Evolutionary conservation across 2,113 vertebrate genomes (phyloP), one percentile per base, ranked within the genome.

Genomic region (Cynopterus brachyotis): DNA sequence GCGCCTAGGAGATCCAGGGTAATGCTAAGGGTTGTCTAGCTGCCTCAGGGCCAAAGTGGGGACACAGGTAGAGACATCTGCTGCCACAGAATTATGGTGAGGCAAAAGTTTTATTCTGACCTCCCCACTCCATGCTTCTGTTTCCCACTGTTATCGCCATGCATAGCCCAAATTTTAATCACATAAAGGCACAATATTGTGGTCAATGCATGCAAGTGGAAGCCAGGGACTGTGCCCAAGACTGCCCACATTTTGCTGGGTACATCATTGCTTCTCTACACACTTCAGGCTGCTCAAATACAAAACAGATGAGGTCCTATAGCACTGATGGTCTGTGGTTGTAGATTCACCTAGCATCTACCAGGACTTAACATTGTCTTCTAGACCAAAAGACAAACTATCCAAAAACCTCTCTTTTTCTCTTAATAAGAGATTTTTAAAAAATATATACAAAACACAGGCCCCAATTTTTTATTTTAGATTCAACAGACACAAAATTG

Each of bases 1-100:
- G 45, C 90, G 70, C 32, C 94, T 45, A 7, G 45, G 79, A 96
- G 94, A 97, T 81, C 26, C 73, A 15, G 80, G 70, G 20, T 55
- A 78, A 78, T 86, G 19, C 32, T 28, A 30, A 28, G n/a, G 37
- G 53, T 4, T 88, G 28, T 88, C 82, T 47, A 12, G 17, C 20
- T 32, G 59, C 62, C n/a, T 86, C 55, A 42, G 62, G 50, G 90
- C 59, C 66, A 83, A 12, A 81, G 47, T 30, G 35, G 22, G 75
- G 30, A 24, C 42, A 15, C 64, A 4, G 22, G 67, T 37, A 30
- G 45, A 69, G 80, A 53, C n/a, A 70, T 4, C 30, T 53, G 3
- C 22, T 55, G 1, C 15, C 26, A 57, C 2, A 86, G 69, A 37
- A 15, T 62, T 72, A 20, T 55, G 10, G 30, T 67, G 20, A 20